Conservation (phyloP, 2,888 invertebrate genomes). For the Cheilosia soror region DNA sequence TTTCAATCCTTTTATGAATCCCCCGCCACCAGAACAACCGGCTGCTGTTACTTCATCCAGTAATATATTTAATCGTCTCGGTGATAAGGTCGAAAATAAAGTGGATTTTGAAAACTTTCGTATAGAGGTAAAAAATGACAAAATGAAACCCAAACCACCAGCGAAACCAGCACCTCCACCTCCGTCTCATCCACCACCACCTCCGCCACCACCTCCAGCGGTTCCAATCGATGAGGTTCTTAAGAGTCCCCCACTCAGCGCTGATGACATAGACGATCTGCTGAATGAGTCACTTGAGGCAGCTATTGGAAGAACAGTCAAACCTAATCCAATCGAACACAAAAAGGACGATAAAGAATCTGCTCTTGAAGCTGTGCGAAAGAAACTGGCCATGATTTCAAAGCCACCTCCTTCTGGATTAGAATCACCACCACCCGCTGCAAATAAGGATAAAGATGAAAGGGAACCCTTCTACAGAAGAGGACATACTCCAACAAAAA, state of each 20-base stretch:
- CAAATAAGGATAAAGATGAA: constrained; percentile 3
- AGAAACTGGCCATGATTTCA: constrained; percentile 77
- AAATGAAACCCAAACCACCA: constrained; percentile 30
- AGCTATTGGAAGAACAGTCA: constrained; percentile 55
- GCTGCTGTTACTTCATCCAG: not conserved
- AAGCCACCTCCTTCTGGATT: constrained; percentile 40
- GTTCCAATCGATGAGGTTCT: constrained; percentile 78
- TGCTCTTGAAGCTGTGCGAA: constrained; percentile 77
- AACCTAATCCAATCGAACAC: not conserved
- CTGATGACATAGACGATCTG: constrained; percentile 78
- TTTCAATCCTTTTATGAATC: constrained; percentile 45
- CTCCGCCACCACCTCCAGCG: not conserved
- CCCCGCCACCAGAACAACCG: not conserved
- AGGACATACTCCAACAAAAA: constrained; percentile 40
- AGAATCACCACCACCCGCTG: constrained; percentile 30
- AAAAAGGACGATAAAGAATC: constrained; percentile 5
- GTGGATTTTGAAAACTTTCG: constrained; percentile 68
- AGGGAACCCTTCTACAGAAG: constrained; percentile 55
- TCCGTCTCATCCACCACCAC: not conserved
- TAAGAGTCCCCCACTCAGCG: constrained; percentile 79
- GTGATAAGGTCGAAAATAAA: constrained; percentile 66
- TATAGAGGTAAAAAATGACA: constrained; percentile 75
- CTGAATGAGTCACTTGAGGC: constrained; percentile 77
- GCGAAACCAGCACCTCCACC: constrained; percentile 8
- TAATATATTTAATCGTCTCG: constrained; percentile 76